Conservation (phyloP, 2,888 invertebrate genomes). For the Lumbricus terrestris region DNA sequence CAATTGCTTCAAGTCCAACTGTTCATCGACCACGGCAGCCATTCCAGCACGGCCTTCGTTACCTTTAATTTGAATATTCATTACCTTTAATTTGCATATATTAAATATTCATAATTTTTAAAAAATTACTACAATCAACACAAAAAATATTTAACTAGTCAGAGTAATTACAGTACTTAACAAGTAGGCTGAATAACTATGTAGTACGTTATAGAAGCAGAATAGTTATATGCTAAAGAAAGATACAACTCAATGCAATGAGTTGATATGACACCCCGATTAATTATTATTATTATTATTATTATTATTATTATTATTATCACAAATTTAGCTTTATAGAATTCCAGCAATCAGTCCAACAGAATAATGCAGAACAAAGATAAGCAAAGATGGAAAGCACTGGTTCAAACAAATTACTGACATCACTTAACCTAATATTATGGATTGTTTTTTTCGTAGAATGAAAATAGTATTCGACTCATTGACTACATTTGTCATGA, state of each 20-base stretch:
- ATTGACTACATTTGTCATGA: no score
- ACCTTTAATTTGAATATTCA: slow-evolving; percentile 50
- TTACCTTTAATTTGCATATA: no score
- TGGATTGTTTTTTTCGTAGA: no score
- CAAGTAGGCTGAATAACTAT: neutral
- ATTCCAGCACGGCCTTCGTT: slow-evolving; percentile 82
- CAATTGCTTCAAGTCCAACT: slow-evolving; percentile 47
- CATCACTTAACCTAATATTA: no score
- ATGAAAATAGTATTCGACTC: no score
- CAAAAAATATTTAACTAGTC: neutral
- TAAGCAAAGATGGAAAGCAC: no score
- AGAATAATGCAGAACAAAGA: neutral
- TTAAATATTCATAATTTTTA: neutral
- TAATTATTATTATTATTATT: neutral
- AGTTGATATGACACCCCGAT: no score
- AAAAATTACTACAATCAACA: neutral
- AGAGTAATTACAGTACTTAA: neutral
- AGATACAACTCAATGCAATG: neutral
- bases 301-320: neutral
- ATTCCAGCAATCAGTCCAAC: neutral
- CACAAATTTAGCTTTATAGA: neutral
- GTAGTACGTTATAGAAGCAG: neutral
- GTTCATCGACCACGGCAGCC: slow-evolving; percentile 79
- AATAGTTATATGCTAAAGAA: neutral
- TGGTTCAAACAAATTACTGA: no score